Base-by-base conservation (phyloP, 2,113 vertebrate genomes). In the Pangasianodon gigas region DNA sequence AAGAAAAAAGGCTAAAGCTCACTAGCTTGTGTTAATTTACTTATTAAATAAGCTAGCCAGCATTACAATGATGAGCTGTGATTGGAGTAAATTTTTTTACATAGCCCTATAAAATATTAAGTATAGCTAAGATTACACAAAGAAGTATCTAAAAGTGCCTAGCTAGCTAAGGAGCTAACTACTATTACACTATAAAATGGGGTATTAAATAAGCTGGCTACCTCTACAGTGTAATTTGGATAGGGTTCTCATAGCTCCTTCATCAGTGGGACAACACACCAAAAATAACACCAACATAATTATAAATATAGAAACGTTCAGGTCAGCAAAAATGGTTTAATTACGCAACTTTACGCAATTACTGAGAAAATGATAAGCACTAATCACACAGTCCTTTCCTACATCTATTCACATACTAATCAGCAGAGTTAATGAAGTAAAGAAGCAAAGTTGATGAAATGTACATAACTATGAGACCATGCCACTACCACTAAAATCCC, bases 381-480 rank as follows among this genome's bases (percentile, higher is more conserved):
- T 41, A 41, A 41, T 74, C 21, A 26, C 74, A 51, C 77, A 14
- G 46, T n/a, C 24, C 44, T 79, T 46, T 79, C 21, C 26, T n/a
- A 48, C 77, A 51, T 52, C 77, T 51, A 51, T 80, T 80, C 46
- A n/a, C 77, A 80, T 80, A 13, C 46, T 51, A 51, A 80, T 80
- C 13, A 51, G 46, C 48, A 51, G 5, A 80, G 46, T 2, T 80
- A 80, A 80, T 52, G 46, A 52, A 16, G 10, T 80, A 80, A 80
- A 51, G 77, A 80, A 29, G 48, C 44, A 11, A 77, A 77, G 8
- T 21, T 80, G 26, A 80, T 79, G 44, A 79, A 79, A 48, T 79
- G 21, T 51, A 26, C 46, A 3, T 0, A 29, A 79, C 51, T 29
- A 51, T 51, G 13, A 16, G 5, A 16, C 1, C 46, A 16, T 48